Percentiles rank a stretch among this genome's conserved stretches.
phyloP scores from a whole-genome alignment of 2,797 vertebrate genomes.

The Anas acuta region DNA sequence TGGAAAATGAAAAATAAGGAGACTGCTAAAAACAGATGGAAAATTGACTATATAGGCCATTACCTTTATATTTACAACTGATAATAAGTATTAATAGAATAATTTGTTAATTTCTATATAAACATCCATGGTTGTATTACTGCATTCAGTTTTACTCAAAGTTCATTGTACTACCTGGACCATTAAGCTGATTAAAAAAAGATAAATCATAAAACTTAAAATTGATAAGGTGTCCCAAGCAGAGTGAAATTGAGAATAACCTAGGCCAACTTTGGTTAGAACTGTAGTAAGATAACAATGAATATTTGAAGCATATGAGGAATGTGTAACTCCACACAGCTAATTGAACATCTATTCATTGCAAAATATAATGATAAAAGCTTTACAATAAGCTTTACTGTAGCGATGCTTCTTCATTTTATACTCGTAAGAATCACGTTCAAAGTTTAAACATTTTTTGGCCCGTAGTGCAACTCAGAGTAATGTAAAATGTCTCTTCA shows the following conservation, averaged over 20 bases:
- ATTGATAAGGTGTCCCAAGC: neutral
- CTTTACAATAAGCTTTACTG: neutral
- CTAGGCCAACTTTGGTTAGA: neutral
- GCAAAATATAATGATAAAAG: neutral
- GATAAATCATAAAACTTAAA: neutral
- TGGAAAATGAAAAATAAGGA: constrained; percentile 35
- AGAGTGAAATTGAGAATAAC: neutral
- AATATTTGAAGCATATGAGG: neutral
- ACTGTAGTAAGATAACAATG: neutral
- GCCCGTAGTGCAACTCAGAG: neutral
- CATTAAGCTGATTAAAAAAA: neutral
- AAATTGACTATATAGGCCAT: neutral
- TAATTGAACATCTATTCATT: neutral
- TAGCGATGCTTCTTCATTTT: neutral
- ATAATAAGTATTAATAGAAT: neutral
- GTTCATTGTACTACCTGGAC: neutral
- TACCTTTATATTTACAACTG: neutral
- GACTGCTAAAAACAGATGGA: constrained; percentile 21
- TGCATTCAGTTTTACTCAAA: neutral
- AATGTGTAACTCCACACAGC: neutral
- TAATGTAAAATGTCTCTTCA: neutral
- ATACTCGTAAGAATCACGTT: neutral
- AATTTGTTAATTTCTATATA: neutral
- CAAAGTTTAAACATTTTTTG: neutral
- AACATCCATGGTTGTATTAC: neutral